Percentiles rank a stretch among this genome's conserved stretches.
Conservation (phyloP, 2,113 vertebrate genomes). For the Lagopus muta region DNA sequence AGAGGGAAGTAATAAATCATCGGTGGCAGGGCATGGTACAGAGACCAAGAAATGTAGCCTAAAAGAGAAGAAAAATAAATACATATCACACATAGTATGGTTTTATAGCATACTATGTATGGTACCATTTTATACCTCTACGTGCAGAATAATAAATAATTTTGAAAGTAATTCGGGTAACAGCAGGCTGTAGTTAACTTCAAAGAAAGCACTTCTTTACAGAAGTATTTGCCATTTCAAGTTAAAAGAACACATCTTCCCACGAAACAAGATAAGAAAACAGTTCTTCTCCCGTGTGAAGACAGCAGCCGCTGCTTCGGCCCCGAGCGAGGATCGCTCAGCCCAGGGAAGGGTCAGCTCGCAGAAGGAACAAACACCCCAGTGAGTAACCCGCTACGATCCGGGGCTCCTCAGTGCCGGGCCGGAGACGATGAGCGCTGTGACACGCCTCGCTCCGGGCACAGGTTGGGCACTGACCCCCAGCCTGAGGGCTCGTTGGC, state of each 20-base stretch:
- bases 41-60: conserved; percentile 80
- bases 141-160: neutral
- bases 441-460: rapidly evolving
- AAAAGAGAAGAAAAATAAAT: neutral
- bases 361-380: neutral
- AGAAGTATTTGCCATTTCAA: neutral
- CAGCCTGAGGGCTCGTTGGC: neutral
- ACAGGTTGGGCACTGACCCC: too few relatives aligned
- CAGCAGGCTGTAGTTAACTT: neutral
- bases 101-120: too few relatives aligned
- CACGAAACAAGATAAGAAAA: neutral
- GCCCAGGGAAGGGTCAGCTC: rapidly evolving
- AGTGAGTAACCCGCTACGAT: rapidly evolving
- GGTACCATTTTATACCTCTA: neutral
- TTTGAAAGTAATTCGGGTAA: neutral
- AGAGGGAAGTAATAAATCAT: conserved; percentile 82
- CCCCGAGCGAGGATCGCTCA: neutral
- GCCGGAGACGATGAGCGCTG: rapidly evolving
- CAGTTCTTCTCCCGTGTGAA: neutral
- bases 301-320: neutral
- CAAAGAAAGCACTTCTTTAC: neutral
- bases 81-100: neutral
- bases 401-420: neutral
- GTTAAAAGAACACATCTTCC: neutral
- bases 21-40: conserved; percentile 74